Conservation (phyloP, 2,888 invertebrate genomes). For the Phaedon cochleariae region DNA sequence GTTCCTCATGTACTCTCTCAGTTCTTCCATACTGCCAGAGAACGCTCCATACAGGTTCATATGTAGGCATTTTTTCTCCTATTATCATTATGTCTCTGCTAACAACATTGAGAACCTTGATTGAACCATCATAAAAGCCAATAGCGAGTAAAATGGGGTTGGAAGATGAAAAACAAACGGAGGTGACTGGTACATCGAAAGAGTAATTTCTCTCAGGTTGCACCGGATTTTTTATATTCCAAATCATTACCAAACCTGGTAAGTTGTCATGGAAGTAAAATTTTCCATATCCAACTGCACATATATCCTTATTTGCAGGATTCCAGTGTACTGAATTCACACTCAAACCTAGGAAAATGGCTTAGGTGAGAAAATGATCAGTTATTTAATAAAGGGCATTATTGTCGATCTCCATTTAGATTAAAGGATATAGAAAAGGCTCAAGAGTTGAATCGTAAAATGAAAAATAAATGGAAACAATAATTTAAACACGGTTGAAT, state of each 20-base stretch:
- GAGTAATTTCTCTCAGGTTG: conserved; percentile 76
- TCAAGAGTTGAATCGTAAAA: too few species aligned
- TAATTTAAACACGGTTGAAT: too few species aligned
- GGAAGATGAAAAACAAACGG: conserved; percentile 73
- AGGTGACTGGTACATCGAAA: conserved; percentile 72
- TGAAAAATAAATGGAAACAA: too few species aligned
- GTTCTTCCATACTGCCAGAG: conserved; percentile 46
- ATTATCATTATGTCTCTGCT: conserved; percentile 56
- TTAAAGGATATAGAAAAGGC: too few species aligned
- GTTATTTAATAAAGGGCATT: too few species aligned
- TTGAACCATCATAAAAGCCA: conserved; percentile 77
- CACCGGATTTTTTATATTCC: conserved; percentile 84
- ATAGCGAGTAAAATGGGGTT: conserved; percentile 78
- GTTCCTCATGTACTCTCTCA: conserved; percentile 56
- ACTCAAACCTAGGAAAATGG: conserved; percentile 61
- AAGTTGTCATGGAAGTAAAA: conserved; percentile 67
- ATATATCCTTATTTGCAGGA: conserved; percentile 71
- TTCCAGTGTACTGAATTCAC: conserved; percentile 75
- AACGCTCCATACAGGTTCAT: conserved; percentile 50
- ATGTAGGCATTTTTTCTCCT: conserved; percentile 44
- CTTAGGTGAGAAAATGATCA: too few species aligned
- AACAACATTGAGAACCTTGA: conserved; percentile 77
- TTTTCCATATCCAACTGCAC: conserved; percentile 81
- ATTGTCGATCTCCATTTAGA: too few species aligned
- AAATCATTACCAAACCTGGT: conserved; percentile 75